Conservation (phyloP, 2,797 vertebrate species). For the Cetoscarus ocellatus region DNA sequence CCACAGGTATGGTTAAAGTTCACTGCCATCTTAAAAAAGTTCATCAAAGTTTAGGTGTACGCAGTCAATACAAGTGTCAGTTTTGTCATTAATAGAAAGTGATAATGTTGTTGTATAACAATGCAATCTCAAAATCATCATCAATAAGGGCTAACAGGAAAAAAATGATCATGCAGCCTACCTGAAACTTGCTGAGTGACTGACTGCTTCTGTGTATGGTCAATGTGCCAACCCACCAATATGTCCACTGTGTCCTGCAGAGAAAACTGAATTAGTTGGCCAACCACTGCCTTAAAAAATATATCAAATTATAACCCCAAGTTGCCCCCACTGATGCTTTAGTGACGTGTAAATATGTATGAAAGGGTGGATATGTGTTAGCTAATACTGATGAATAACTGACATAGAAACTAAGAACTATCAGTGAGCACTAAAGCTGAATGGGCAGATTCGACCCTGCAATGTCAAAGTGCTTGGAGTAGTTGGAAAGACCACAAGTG, state of each 20-base stretch:
- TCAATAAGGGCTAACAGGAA: not conserved
- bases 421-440: no score
- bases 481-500: no score
- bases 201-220: conserved; percentile 96
- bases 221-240: conserved; percentile 98
- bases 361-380: no score
- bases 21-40: not conserved
- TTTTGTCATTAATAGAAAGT: not conserved
- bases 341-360: no score
- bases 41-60: not conserved
- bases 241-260: conserved; percentile 98
- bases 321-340: no score
- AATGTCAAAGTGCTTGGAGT: no score
- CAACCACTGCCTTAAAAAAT: no score
- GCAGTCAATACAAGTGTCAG: not conserved
- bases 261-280: not conserved
- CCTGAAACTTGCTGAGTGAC: conserved; percentile 97
- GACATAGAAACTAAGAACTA: no score
- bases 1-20: no score
- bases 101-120: not conserved
- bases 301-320: no score
- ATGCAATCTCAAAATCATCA: not conserved
- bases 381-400: no score
- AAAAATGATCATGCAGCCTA: conserved; percentile 71
- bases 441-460: no score